Evolutionary conservation across 2,888 invertebrate genomes (phyloP), one percentile per base, ranked within the genome.

Genomic region (Matsumyia berberina): DNA sequence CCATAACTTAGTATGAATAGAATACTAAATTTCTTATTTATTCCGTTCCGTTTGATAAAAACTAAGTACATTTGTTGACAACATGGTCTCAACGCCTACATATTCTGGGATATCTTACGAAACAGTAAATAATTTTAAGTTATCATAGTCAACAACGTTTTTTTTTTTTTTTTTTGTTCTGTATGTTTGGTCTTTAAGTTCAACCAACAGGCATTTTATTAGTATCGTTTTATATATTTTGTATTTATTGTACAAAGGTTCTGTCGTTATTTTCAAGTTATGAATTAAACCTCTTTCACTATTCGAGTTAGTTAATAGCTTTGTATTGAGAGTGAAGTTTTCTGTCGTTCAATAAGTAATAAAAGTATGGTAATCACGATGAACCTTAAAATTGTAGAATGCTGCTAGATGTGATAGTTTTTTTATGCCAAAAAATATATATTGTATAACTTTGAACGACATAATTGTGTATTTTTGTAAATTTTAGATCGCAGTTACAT

Each of bases 351-450:
- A 49, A 19, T 37, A 9, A 42, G 37, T 17, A 35, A 49, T 11
- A 44, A 73, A 51, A 8, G 35, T 35, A 33, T 37, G 49, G 19
- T 73, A 51, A 55, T 42, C 19, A 35, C 33, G 44, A 77, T 19
- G 33, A 73, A 31, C 37, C 12, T 35, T 55, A 55, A 58, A 31
- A 60, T 53, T 46, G 55, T 55, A 29, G 8, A 39, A 57, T 49
- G 62, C 33, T 53, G 33, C 55, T 67, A 53, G 58, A 66, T 78
- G 78, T 78, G 66, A 82, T 77, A 82, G 42, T 37, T 66, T 72
- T 80, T 70, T 70, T 70, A 78, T 72, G 78, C 66, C 82, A 78
- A 78, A 82, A 77, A 76, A 70, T 70, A 46, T 70, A 46, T 60
- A 51, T 64, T 81, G 57, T 49, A 64, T 62, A 55, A 70, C 55